phyloP scores from a whole-genome alignment of 2,888 invertebrate species.

The Palloptera scutellata region DNA sequence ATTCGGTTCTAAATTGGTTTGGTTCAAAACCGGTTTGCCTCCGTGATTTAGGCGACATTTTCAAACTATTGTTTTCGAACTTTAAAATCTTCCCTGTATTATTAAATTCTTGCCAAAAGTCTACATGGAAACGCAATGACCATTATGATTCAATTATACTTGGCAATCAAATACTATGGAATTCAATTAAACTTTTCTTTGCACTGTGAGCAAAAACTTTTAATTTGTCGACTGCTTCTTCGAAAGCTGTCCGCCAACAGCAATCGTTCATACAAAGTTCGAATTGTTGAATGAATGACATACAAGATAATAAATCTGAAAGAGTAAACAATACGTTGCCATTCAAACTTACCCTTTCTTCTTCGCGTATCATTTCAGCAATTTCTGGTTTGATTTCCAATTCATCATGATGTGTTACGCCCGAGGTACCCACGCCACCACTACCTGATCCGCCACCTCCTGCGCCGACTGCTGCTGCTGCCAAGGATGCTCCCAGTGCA shows the following conservation, averaged over 20 bases:
- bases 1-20: too few relatives aligned
- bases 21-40: too few relatives aligned
- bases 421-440: constrained; percentile 38
- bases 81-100: too few relatives aligned
- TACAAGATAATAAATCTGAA: background rate
- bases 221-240: background rate
- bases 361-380: constrained; percentile 95
- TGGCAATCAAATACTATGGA: constrained; percentile 3
- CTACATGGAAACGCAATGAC: too few relatives aligned
- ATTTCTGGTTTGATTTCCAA: constrained; percentile 93
- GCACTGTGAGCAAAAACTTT: background rate
- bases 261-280: background rate
- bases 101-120: too few relatives aligned
- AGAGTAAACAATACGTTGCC: background rate
- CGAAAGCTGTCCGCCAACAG: background rate
- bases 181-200: constrained; percentile 13
- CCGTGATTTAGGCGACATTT: too few relatives aligned
- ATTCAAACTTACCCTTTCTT: constrained; percentile 86
- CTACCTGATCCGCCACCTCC: constrained; percentile 49
- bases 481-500: constrained; percentile 53
- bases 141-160: background rate
- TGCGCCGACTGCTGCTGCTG: constrained; percentile 56
- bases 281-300: too few relatives aligned
- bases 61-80: too few relatives aligned
- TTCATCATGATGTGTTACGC: constrained; percentile 73